Evolutionary conservation across 92 coral and sea anemone genomes (phyloP).

Genomic region (Metridium senile): DNA sequence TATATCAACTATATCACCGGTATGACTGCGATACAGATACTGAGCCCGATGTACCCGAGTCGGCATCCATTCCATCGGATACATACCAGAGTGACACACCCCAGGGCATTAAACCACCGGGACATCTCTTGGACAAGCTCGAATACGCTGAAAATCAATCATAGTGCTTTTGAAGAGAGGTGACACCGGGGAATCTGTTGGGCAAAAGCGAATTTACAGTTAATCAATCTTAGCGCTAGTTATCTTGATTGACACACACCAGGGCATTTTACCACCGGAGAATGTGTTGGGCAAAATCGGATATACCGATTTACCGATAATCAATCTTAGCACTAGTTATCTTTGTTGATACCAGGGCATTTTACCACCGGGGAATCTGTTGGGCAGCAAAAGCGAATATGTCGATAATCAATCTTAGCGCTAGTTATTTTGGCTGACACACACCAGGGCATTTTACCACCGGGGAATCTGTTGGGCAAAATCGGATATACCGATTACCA

Average conservation of each 20-base stretch:
- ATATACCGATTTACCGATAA: neutral
- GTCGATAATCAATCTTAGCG: neutral
- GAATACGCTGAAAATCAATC: neutral
- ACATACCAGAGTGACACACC: neutral
- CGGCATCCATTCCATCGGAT: constrained; percentile 2
- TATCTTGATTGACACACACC: neutral
- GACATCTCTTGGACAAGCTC: neutral
- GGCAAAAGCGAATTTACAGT: neutral
- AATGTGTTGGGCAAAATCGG: neutral
- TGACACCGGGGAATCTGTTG: neutral
- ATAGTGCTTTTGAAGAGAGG: too few species aligned
- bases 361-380: neutral
- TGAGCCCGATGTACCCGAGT: constrained; percentile 35
- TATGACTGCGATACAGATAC: constrained; percentile 78
- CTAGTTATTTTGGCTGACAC: neutral
- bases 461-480: neutral
- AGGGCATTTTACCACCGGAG: neutral
- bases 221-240: neutral
- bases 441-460: neutral
- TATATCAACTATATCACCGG: constrained; percentile 60
- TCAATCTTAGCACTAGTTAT: constrained; percentile 1
- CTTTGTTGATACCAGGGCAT: too few species aligned
- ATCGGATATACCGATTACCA: neutral
- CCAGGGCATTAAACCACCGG: neutral
- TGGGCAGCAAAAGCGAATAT: neutral